Conservation (phyloP, 2,888 invertebrate species). For the Cylloceria caligata region DNA sequence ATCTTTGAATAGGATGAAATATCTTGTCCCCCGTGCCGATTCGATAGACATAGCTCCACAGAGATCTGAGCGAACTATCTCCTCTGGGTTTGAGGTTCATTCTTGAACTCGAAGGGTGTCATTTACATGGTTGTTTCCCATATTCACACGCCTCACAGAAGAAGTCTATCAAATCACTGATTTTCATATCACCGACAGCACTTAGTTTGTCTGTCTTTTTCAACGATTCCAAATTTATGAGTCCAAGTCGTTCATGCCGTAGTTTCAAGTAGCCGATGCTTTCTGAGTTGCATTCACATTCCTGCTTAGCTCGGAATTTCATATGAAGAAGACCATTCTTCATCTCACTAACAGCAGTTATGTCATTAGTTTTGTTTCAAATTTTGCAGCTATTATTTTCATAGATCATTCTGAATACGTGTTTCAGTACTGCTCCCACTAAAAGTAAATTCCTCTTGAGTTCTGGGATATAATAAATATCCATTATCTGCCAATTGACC, state of each 20-base stretch:
- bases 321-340: slow-evolving; percentile 12
- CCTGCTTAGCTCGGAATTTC: not conserved
- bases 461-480: slow-evolving; percentile 22
- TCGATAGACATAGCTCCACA: slow-evolving; percentile 36
- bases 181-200: slow-evolving; percentile 4
- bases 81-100: slow-evolving; percentile 5
- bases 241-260: slow-evolving; percentile 14
- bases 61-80: slow-evolving; percentile 17
- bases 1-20: slow-evolving; percentile 54
- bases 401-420: not conserved
- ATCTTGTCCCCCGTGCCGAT: slow-evolving; percentile 39
- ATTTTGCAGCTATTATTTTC: slow-evolving; percentile 7
- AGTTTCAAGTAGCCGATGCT: not conserved
- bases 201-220: not conserved
- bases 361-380: slow-evolving; percentile 2
- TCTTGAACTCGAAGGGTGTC: not conserved
- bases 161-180: slow-evolving; percentile 2
- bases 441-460: slow-evolving; percentile 8
- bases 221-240: slow-evolving; percentile 1
- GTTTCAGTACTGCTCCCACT: slow-evolving; percentile 15
- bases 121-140: slow-evolving; percentile 19
- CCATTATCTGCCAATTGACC: not conserved
- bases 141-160: slow-evolving; percentile 25
- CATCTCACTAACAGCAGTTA: slow-evolving; percentile 14
- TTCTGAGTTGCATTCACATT: slow-evolving; percentile 4